Evolutionary conservation across 2,113 vertebrate genomes (phyloP).

Genomic region (Sorex araneus): DNA sequence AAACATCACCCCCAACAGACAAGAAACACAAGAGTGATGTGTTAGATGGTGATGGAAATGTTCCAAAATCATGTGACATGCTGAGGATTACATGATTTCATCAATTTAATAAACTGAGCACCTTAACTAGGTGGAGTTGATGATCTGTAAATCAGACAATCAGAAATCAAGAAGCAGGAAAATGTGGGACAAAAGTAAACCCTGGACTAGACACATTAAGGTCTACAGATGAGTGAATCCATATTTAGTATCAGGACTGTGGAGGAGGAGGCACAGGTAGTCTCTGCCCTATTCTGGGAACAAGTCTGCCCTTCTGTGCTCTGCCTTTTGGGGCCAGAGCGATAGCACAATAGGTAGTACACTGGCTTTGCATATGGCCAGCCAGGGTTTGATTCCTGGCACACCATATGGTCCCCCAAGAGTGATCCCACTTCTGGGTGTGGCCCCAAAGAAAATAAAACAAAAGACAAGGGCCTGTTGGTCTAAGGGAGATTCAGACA

Average conservation of each 20-base stretch:
- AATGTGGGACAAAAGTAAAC: background rate
- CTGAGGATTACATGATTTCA: background rate
- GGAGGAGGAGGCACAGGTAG: no score
- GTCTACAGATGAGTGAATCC: background rate
- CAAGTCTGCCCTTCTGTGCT: no score
- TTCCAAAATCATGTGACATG: background rate
- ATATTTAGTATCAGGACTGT: background rate
- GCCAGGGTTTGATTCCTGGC: no score
- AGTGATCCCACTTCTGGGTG: background rate
- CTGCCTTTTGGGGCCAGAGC: no score
- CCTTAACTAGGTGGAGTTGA: background rate
- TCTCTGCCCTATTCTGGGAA: no score
- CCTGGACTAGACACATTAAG: background rate
- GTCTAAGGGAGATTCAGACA: background rate
- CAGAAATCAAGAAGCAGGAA: background rate
- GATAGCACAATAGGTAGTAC: no score
- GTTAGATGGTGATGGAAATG: background rate
- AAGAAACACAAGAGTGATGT: background rate
- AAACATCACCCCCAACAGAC: no score
- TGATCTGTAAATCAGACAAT: background rate
- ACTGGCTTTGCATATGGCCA: no score
- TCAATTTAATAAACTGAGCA: slow-evolving; percentile 23
- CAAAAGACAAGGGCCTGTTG: background rate
- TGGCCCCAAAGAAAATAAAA: background rate
- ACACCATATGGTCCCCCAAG: no score